Conservation (phyloP, 37 sponge, comb jelly and placozoan genomes). For the Ephydatia muelleri region DNA sequence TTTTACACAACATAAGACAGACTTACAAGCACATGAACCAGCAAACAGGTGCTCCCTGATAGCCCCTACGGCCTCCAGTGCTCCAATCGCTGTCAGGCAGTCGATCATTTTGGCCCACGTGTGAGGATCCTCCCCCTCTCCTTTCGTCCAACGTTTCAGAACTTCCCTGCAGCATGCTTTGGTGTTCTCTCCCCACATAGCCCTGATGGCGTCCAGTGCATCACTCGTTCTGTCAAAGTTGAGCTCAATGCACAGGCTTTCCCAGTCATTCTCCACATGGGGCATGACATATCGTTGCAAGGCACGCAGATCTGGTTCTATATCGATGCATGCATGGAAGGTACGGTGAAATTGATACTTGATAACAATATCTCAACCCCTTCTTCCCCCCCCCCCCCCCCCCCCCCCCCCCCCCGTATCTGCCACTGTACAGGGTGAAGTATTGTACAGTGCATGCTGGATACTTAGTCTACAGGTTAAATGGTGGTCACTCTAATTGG, state of each 20-base stretch:
- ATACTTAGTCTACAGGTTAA: too few relatives aligned
- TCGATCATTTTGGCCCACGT: conserved; percentile 14
- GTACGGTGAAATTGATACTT: too few relatives aligned
- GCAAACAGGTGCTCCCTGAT: neutral
- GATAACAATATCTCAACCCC: too few relatives aligned
- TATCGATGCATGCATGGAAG: too few relatives aligned
- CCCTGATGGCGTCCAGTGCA: neutral
- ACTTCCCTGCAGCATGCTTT: conserved; percentile 6
- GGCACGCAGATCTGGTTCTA: neutral
- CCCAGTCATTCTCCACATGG: neutral
- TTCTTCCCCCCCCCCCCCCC: too few relatives aligned
- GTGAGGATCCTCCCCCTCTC: neutral
- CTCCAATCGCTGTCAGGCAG: neutral
- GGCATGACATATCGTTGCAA: neutral
- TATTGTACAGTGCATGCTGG: too few relatives aligned
- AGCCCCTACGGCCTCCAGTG: neutral
- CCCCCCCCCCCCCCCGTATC: too few relatives aligned
- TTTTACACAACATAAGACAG: neutral
- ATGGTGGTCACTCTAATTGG: too few relatives aligned
- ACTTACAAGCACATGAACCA: neutral
- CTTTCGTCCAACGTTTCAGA: neutral
- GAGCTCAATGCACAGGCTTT: neutral
- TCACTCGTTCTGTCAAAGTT: neutral
- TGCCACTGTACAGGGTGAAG: too few relatives aligned
- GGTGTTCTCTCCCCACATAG: neutral